These are phyloP conservation scores for Chouioia cunea DNA, from an alignment of 2,888 invertebrate species.

Conservation along the genomic window DNA sequence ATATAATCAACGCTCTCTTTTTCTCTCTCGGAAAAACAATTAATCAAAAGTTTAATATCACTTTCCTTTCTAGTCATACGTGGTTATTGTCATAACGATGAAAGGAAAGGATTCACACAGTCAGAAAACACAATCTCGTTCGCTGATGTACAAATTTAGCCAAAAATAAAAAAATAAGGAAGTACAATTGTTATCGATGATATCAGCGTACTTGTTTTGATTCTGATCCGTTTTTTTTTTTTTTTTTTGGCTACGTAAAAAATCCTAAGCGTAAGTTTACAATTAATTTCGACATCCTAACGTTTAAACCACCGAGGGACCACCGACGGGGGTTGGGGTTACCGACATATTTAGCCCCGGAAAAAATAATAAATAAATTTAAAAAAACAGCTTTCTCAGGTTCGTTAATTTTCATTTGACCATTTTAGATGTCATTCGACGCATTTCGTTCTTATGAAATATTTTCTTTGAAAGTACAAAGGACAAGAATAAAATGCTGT, in stretches of 20 bases:
- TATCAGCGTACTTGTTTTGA: slow-evolving; percentile 13
- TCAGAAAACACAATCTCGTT: slow-evolving; percentile 29
- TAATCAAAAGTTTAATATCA: slow-evolving; percentile 18
- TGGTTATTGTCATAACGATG: slow-evolving; percentile 54
- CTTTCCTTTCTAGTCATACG: not conserved
- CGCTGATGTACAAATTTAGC: slow-evolving; percentile 24
- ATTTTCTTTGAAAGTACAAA: slow-evolving; percentile 17
- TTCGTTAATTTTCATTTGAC: too few species aligned
- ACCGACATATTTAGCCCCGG: too few species aligned
- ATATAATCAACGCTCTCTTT: slow-evolving; percentile 17
- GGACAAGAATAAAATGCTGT: slow-evolving; percentile 35
- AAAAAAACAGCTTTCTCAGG: too few species aligned
- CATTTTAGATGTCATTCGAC: too few species aligned
- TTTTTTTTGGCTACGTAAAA: slow-evolving; percentile 23
- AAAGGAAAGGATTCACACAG: slow-evolving; percentile 42
- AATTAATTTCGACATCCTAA: slow-evolving; percentile 10
- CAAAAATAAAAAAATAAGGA: slow-evolving; percentile 43
- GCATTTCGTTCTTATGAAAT: slow-evolving; percentile 6
- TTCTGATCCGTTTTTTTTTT: too few species aligned
- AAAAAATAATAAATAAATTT: not conserved
- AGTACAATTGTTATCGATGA: slow-evolving; percentile 42
- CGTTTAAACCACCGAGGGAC: not conserved
- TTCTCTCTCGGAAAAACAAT: slow-evolving; percentile 10
- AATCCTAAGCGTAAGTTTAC: slow-evolving; percentile 26
- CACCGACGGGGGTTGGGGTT: too few species aligned